Evolutionary conservation across 2,797 vertebrate genomes (phyloP).

Genomic region (Chromis chromis): DNA sequence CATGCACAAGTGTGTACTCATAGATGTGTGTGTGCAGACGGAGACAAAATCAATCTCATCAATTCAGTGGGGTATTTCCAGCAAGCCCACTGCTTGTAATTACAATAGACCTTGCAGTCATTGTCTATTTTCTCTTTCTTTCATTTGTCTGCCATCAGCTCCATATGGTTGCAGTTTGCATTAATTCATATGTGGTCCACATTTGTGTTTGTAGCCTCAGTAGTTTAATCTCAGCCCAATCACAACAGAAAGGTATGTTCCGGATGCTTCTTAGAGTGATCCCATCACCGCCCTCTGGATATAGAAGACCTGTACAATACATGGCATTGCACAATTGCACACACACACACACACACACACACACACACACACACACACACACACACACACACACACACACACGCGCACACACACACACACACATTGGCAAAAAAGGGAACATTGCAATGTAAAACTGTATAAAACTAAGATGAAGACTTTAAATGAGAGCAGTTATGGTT

Average conservation of each 20-base stretch:
- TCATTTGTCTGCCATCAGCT: slow-evolving; percentile 68
- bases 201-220: slow-evolving; percentile 74
- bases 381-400: slow-evolving; percentile 9
- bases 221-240: slow-evolving; percentile 78
- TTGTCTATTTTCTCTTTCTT: slow-evolving; percentile 77
- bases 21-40: slow-evolving; percentile 37
- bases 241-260: slow-evolving; percentile 78
- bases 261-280: slow-evolving; percentile 60
- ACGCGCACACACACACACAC: neutral
- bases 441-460: slow-evolving; percentile 30
- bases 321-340: slow-evolving; percentile 9
- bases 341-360: neutral
- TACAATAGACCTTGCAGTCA: slow-evolving; percentile 80
- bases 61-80: slow-evolving; percentile 79
- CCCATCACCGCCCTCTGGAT: slow-evolving; percentile 64
- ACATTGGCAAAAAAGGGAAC: slow-evolving; percentile 17
- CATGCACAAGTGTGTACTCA: slow-evolving; percentile 25
- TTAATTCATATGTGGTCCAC: slow-evolving; percentile 79
- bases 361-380: too few species aligned
- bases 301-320: slow-evolving; percentile 31
- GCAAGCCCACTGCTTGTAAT: slow-evolving; percentile 76
- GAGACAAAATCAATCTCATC: slow-evolving; percentile 80
- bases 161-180: slow-evolving; percentile 84
- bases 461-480: slow-evolving; percentile 32
- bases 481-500: slow-evolving; percentile 38